phyloP scores from a whole-genome alignment of 2,888 invertebrate genomes.

The Candidula unifasciata region DNA sequence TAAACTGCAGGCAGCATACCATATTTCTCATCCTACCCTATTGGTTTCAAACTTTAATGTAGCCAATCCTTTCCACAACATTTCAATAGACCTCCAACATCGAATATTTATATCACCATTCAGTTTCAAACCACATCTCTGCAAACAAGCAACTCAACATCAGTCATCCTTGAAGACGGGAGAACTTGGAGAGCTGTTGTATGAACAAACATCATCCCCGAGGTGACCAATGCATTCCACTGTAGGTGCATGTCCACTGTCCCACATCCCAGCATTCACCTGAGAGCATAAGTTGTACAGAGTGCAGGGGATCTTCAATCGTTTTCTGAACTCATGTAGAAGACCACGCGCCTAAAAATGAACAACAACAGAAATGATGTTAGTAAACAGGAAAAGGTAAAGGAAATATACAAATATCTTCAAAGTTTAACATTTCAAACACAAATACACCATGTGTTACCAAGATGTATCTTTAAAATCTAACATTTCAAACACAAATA shows the following conservation, averaged over 20 bases:
- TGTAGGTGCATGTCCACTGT: conserved; percentile 91
- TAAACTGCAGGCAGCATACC: too few species aligned
- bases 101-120: not conserved
- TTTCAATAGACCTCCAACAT: too few species aligned
- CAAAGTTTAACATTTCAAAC: not conserved
- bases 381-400: not conserved
- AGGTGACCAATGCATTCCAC: conserved; percentile 84
- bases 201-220: conserved; percentile 65
- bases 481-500: not conserved
- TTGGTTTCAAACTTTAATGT: too few species aligned
- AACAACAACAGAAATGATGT: not conserved
- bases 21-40: too few species aligned
- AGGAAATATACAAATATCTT: not conserved
- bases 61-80: too few species aligned
- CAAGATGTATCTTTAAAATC: not conserved
- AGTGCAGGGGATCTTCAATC: conserved; percentile 92
- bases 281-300: conserved; percentile 91
- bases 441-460: not conserved
- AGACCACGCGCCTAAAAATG: conserved; percentile 87
- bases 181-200: conserved; percentile 57
- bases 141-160: not conserved
- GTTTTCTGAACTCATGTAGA: conserved; percentile 91
- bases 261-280: conserved; percentile 96
- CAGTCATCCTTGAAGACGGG: conserved; percentile 44
- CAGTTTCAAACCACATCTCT: not conserved